Conservation (phyloP, 1,140 invertebrate species). For the Tetranychus urticae region DNA sequence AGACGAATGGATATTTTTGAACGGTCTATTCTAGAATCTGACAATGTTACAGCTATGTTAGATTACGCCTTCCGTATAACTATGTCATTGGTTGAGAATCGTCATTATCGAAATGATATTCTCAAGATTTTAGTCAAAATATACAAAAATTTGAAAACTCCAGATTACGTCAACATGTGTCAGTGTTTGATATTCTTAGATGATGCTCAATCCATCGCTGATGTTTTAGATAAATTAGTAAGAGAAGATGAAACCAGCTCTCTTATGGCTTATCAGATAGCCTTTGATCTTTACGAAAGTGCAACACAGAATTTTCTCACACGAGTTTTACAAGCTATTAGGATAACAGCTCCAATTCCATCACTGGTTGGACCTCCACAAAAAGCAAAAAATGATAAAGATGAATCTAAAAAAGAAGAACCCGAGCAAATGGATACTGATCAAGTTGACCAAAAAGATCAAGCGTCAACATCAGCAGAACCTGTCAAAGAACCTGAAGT, state of each 20-base stretch:
- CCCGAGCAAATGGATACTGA: constrained; percentile 11
- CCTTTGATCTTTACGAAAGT: constrained; percentile 95
- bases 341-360: constrained; percentile 55
- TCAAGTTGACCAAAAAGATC: constrained; percentile 8
- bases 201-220: constrained; percentile 67
- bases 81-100: constrained; percentile 81
- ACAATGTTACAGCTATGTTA: constrained; percentile 70
- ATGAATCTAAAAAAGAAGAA: constrained; percentile 11
- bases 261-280: constrained; percentile 95
- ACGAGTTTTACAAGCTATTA: constrained; percentile 55
- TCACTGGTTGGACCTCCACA: constrained; percentile 9
- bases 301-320: constrained; percentile 91
- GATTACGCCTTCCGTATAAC: constrained; percentile 82
- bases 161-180: constrained; percentile 87
- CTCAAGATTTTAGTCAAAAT: constrained; percentile 64
- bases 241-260: constrained; percentile 17
- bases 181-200: constrained; percentile 90
- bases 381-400: constrained; percentile 11
- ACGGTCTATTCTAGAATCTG: constrained; percentile 64
- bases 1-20: constrained; percentile 87
- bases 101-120: constrained; percentile 69
- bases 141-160: constrained; percentile 56
- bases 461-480: constrained; percentile 2
- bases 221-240: constrained; percentile 27
- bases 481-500: background rate